phyloP scores from a whole-genome alignment of 2,888 invertebrate genomes.

The Plebejus melissa region DNA sequence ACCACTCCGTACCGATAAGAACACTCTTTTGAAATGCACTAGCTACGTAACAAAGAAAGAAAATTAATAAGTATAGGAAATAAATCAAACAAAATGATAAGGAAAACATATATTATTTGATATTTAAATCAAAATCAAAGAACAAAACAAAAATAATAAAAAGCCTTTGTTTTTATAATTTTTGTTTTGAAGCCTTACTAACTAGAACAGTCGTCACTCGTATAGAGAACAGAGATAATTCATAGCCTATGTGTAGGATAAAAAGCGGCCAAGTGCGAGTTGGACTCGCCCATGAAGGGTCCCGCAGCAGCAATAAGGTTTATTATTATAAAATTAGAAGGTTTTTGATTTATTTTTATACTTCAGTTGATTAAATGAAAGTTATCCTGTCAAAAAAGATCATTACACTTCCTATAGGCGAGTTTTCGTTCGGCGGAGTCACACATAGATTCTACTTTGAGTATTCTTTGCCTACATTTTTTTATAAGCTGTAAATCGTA shows the following conservation, averaged over 20 bases:
- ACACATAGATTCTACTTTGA: no score
- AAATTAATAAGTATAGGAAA: not conserved
- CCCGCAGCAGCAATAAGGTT: no score
- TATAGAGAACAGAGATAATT: not conserved
- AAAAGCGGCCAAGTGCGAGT: no score
- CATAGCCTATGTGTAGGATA: not conserved
- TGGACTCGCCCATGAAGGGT: no score
- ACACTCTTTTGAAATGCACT: not conserved
- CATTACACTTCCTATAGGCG: no score
- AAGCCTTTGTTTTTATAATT: not conserved
- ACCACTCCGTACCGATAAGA: not conserved
- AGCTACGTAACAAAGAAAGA: not conserved
- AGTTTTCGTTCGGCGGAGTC: no score
- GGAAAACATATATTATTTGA: not conserved
- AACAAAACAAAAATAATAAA: not conserved
- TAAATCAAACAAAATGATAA: not conserved
- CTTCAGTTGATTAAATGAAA: no score
- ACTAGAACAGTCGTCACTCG: not conserved
- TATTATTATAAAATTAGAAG: no score
- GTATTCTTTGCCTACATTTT: no score
- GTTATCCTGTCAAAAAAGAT: no score
- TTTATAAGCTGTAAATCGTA: no score
- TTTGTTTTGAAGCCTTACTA: not conserved
- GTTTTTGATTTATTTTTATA: no score
- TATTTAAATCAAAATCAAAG: not conserved